phyloP scores from a whole-genome alignment of 2,113 vertebrate species.

The Oryzias javanicus region DNA sequence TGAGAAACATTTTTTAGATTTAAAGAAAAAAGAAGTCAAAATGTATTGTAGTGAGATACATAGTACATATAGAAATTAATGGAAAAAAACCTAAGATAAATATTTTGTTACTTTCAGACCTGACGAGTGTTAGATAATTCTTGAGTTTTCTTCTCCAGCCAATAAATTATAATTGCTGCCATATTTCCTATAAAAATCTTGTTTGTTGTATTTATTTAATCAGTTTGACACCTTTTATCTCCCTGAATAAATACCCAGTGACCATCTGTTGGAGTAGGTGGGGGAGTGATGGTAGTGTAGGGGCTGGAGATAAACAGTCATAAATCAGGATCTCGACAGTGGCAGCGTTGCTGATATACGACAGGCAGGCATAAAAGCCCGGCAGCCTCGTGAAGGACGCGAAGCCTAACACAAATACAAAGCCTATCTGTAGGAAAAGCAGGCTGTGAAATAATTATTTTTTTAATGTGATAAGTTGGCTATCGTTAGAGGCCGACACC shows the following conservation, averaged over 20 bases:
- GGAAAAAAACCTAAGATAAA: conserved; percentile 9
- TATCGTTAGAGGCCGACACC: conserved; percentile 46
- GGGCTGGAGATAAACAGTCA: conserved; percentile 72
- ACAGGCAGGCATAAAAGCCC: conserved; percentile 61
- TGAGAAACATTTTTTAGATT: background rate
- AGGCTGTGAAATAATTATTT: conserved; percentile 75
- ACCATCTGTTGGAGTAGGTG: conserved; percentile 73
- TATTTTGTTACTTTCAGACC: conserved; percentile 29
- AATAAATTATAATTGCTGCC: conserved; percentile 68
- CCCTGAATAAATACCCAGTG: conserved; percentile 74
- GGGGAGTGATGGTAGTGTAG: conserved; percentile 25
- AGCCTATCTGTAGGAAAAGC: conserved; percentile 72
- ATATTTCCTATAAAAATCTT: conserved; percentile 47
- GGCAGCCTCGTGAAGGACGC: conserved; percentile 39
- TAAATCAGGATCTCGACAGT: conserved; percentile 69
- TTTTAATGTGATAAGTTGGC: conserved; percentile 75
- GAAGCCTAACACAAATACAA: conserved; percentile 67
- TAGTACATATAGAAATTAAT: conserved; percentile 24
- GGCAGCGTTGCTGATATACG: conserved; percentile 74
- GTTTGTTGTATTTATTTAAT: conserved; percentile 69
- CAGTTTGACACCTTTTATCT: conserved; percentile 46
- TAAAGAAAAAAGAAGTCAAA: background rate
- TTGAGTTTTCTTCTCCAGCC: conserved; percentile 25
- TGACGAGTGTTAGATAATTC: conserved; percentile 25
- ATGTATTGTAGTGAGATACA: conserved; percentile 2